Percentiles rank a stretch among this genome's conserved stretches.
Evolutionary conservation across 2,888 invertebrate genomes (phyloP).

Genomic region (Entomobrya proxima): DNA sequence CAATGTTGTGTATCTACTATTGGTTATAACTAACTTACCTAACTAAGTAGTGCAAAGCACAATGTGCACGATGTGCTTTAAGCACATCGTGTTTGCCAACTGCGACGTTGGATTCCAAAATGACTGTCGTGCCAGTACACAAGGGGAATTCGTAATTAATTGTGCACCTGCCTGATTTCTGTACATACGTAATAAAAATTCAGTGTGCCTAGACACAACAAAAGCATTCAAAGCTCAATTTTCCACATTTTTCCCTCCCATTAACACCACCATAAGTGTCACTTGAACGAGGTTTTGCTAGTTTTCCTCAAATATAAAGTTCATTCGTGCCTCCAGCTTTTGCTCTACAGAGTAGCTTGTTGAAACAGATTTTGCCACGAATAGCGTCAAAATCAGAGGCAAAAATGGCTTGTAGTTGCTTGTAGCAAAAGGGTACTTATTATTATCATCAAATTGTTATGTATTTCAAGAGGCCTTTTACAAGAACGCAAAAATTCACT

Average conservation of each 20-base stretch:
- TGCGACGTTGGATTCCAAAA: too few relatives aligned
- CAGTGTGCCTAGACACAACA: too few relatives aligned
- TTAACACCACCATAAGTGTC: background rate
- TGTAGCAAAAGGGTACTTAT: background rate
- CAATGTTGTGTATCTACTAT: too few relatives aligned
- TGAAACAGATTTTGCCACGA: background rate
- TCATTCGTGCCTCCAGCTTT: background rate
- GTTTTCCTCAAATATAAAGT: background rate
- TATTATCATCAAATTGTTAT: background rate
- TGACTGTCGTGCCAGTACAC: too few relatives aligned
- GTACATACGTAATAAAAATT: too few relatives aligned
- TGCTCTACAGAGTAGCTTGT: background rate
- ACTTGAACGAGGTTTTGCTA: background rate
- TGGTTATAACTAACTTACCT: too few relatives aligned
- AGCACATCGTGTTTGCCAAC: too few relatives aligned
- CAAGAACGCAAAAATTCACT: background rate
- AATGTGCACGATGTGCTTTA: too few relatives aligned
- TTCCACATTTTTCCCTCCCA: background rate
- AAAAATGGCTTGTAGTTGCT: background rate
- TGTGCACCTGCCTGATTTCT: too few relatives aligned
- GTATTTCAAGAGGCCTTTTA: background rate
- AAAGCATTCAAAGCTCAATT: background rate
- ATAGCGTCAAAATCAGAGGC: too few relatives aligned
- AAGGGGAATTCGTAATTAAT: too few relatives aligned
- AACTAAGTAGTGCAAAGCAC: too few relatives aligned